Percentiles rank a stretch among this genome's conserved stretches.
These are phyloP conservation scores for Agonopterix alstromeriana DNA, from an alignment of 2,888 invertebrate species.

Conservation along the genomic window DNA sequence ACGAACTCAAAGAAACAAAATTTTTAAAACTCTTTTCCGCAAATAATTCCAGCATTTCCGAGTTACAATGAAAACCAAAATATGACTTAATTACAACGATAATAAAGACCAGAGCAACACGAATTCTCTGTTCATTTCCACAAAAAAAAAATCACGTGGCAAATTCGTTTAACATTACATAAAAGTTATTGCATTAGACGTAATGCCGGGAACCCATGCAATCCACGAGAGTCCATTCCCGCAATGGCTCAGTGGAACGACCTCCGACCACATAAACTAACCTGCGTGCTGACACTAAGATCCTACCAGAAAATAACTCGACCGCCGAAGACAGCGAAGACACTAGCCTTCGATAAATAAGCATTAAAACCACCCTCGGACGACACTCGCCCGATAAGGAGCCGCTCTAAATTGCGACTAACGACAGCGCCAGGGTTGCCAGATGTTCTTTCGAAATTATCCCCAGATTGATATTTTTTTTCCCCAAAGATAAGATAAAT, in stretches of 20 bases:
- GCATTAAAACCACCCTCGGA: slow-evolving; percentile 54
- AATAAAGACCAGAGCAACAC: too few relatives aligned
- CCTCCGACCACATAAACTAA: slow-evolving; percentile 43
- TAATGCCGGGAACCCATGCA: slow-evolving; percentile 1
- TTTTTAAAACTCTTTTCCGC: too few relatives aligned
- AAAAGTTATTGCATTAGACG: slow-evolving; percentile 2
- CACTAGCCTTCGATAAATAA: slow-evolving; percentile 68
- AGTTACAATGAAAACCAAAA: too few relatives aligned
- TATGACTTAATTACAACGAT: too few relatives aligned
- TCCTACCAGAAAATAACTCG: slow-evolving; percentile 57
- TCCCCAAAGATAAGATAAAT: too few relatives aligned
- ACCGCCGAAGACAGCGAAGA: slow-evolving; percentile 46
- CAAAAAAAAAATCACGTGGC: too few relatives aligned
- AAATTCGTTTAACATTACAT: too few relatives aligned
- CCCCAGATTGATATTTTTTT: too few relatives aligned
- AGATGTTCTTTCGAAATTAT: too few relatives aligned
- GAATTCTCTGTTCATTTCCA: too few relatives aligned
- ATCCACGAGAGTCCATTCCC: slow-evolving; percentile 4
- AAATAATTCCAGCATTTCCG: too few relatives aligned
- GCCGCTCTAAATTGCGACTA: slow-evolving; percentile 36
- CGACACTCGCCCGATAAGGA: slow-evolving; percentile 46
- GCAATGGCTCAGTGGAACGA: slow-evolving; percentile 15
- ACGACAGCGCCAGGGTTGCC: slow-evolving; percentile 8
- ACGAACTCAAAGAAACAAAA: too few relatives aligned
- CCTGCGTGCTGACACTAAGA: slow-evolving; percentile 53